Conservation (phyloP, 2,797 vertebrate species). For the Pseudochromis fuscus region DNA sequence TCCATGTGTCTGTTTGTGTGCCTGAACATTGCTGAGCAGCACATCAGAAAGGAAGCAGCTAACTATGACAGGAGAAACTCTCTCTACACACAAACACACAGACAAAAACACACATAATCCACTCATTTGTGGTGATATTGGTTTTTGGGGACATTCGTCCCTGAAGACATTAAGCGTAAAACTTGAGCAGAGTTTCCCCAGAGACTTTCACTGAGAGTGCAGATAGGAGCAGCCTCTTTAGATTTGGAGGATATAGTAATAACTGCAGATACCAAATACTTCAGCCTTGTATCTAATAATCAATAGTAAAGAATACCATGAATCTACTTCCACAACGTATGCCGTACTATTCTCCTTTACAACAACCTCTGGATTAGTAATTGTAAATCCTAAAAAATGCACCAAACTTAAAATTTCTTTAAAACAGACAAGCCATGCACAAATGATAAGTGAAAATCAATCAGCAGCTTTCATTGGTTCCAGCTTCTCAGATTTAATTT, state of each 20-base stretch:
- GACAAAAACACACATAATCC: conserved; percentile 16
- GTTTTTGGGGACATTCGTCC: background rate
- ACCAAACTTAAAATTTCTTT: background rate
- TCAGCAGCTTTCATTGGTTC: conserved; percentile 12
- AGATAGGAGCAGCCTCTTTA: background rate
- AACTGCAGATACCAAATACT: no score
- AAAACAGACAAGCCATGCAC: background rate
- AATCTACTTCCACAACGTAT: no score
- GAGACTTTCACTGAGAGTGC: no score
- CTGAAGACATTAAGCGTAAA: background rate
- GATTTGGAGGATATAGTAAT: background rate
- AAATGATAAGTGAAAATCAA: background rate
- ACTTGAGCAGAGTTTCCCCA: no score
- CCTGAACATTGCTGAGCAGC: conserved; percentile 45
- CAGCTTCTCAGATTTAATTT: background rate
- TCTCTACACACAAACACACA: conserved; percentile 37
- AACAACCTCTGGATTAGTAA: background rate
- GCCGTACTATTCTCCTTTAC: background rate
- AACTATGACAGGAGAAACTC: conserved; percentile 55
- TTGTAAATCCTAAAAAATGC: background rate
- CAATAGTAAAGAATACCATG: no score
- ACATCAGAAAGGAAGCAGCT: conserved; percentile 70
- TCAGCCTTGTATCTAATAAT: no score
- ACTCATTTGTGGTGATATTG: background rate
- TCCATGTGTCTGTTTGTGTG: conserved; percentile 29